Evolutionary conservation across 2,113 vertebrate species (phyloP), one percentile per base, ranked within the genome.

Genomic region (Hipposideros armiger): DNA sequence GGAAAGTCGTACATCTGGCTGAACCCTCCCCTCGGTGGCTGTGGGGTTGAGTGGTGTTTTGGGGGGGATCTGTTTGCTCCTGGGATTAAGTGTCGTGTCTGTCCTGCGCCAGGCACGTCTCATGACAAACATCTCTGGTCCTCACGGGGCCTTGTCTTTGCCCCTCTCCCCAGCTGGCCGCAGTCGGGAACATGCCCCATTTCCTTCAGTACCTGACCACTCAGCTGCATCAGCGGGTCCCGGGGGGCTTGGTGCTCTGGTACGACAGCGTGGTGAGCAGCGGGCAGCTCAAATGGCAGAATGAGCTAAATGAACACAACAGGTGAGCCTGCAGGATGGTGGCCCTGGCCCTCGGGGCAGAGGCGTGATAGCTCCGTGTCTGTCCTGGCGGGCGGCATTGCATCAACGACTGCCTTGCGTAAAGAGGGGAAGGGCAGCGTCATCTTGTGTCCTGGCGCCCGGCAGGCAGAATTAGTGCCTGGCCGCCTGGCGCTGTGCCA

Each of bases 271-370:
- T 99, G 69, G 56, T 99, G 78, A 97, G 97, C 88, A 97, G 80
- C 0, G 99, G 99, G 0, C 1, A 97, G 0, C 98, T 99, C 3
- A 96, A 1, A 0, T 99, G 99, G 99, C 99, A 99, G 97, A 99
- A 99, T 0, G 99, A 99, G 73, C 99, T 99, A 36, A 99, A 99
- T 0, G 77, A 98, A 40, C 60, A 97, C 11, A 99, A 99, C 90
- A 99, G 98, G 99, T 99, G 96, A 97, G 98, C 24, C 40, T 1
- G 2, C 1, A 19, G 64, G 88, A 0, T 20, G 45, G 24, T 0
- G 0, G 64, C 24, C 3, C 47, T 50, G 1, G 32, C 81, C 30
- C 22, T 5, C 52, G 1, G 66, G 66, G 56, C 11, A 0, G 30
- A 16, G 62, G 6, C 16, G 54, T 0, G 2, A n/a, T 16, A 40